phyloP scores from a whole-genome alignment of 1,140 invertebrate species.

The Lysiphlebus fabarum region DNA sequence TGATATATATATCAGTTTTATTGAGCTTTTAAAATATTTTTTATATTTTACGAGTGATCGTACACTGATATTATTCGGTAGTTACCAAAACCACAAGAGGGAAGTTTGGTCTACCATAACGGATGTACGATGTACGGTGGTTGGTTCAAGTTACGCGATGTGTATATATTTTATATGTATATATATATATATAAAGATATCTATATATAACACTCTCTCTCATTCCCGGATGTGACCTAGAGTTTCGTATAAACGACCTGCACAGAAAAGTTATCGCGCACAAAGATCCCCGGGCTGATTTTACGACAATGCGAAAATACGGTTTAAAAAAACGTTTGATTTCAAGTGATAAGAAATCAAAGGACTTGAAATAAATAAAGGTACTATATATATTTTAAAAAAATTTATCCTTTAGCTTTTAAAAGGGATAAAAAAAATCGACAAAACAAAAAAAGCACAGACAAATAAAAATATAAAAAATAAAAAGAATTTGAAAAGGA shows the following conservation, averaged over 20 bases:
- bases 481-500: no score
- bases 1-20: no score
- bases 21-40: no score
- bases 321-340: conserved; percentile 13
- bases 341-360: not conserved
- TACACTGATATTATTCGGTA: conserved; percentile 20
- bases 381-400: no score
- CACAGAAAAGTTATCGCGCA: not conserved
- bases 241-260: not conserved
- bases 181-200: no score
- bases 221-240: conserved; percentile 22
- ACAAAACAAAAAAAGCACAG: no score
- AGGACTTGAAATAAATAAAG: no score
- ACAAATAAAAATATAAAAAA: no score
- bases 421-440: no score
- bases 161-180: not conserved
- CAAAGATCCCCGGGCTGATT: not conserved
- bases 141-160: conserved; percentile 27
- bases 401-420: no score
- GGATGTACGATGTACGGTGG: conserved; percentile 25
- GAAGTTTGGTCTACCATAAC: conserved; percentile 32
- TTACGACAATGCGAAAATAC: conserved; percentile 1
- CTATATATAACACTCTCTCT: no score
- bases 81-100: conserved; percentile 27
- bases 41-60: conserved; percentile 14